Conservation (phyloP, 2,113 vertebrate species). For the Cygnus atratus region DNA sequence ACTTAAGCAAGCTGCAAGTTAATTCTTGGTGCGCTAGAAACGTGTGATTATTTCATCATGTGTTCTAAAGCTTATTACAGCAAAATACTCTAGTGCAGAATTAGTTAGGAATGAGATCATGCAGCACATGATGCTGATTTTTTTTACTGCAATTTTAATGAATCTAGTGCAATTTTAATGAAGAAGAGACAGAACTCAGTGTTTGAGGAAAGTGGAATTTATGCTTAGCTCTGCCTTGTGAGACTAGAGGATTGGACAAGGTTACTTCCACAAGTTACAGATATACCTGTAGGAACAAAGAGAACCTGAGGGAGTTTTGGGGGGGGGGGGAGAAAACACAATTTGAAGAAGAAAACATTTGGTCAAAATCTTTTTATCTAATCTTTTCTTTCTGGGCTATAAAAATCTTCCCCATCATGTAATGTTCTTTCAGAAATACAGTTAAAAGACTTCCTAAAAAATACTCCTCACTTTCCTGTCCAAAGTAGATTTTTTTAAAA, state of each 20-base stretch:
- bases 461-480: fast-evolving
- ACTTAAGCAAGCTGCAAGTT: neutral
- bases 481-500: neutral
- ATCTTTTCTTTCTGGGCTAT: neutral
- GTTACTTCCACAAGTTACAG: neutral
- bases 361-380: neutral
- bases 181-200: neutral
- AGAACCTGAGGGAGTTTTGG: neutral
- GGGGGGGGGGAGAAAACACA: neutral
- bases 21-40: neutral
- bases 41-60: neutral
- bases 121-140: neutral
- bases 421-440: neutral
- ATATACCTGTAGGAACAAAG: neutral
- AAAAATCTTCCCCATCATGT: neutral
- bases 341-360: neutral
- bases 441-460: neutral
- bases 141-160: neutral
- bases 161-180: neutral
- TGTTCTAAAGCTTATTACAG: neutral
- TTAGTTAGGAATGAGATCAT: neutral
- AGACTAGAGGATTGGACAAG: neutral
- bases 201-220: neutral
- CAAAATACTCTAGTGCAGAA: neutral
- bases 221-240: neutral